Evolutionary conservation across 2,113 vertebrate species (phyloP).

Genomic region (Oncorhynchus gorbuscha): DNA sequence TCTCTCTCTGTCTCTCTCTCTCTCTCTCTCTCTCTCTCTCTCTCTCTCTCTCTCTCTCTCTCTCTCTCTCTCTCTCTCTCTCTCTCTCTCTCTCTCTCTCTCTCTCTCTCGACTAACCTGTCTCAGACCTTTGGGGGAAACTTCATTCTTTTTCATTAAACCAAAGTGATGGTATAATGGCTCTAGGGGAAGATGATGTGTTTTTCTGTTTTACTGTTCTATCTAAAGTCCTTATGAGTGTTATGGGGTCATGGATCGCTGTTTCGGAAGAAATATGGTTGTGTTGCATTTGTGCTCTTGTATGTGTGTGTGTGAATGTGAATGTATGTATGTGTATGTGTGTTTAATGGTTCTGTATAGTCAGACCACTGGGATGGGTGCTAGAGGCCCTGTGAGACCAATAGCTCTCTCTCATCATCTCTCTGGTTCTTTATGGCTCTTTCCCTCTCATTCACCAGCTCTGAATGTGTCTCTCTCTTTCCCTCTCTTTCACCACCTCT

Average conservation of each 20-base stretch:
- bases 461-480: too few relatives aligned
- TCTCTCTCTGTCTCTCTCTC: too few relatives aligned
- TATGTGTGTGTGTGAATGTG: constrained; percentile 9
- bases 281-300: constrained; percentile 9
- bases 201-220: background rate
- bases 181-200: background rate
- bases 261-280: background rate
- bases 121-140: background rate
- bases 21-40: too few relatives aligned
- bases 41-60: too few relatives aligned
- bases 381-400: background rate
- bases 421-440: constrained; percentile 24
- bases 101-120: too few relatives aligned
- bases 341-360: background rate
- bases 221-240: background rate
- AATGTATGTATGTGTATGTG: background rate
- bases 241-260: background rate
- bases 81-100: too few relatives aligned
- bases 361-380: background rate
- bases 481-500: background rate
- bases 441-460: background rate
- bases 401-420: background rate
- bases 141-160: background rate
- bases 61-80: too few relatives aligned
- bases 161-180: background rate